Evolutionary conservation across 2,113 vertebrate genomes (phyloP), one percentile per base, ranked within the genome.

Genomic region (Brachirus orientalis): DNA sequence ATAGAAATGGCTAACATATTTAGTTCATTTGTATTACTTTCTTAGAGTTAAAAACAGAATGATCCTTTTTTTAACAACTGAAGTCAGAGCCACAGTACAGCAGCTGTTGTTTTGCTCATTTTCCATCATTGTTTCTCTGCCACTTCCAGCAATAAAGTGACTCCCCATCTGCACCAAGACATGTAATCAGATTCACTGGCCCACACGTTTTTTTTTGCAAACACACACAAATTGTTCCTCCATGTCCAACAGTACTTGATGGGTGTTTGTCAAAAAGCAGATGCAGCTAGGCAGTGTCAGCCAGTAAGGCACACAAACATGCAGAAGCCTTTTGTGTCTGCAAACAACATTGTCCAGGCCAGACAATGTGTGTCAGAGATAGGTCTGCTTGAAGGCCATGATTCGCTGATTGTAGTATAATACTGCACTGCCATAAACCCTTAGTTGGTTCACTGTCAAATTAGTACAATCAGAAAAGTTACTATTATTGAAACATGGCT

Each of bases 321-420:
- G 6, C 19, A 58, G 16, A 54, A 44, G 37, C 14, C 19, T 44
- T 52, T 53, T 63, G n/a, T 36, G 6, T 69, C 18, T 60, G 51
- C 63, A 36, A 71, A 41, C 41, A 35, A 20, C 22, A 19, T 19
- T 28, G 11, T 44, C 33, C 40, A 72, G 58, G 22, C 19, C 20
- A 37, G 17, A 19, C 51, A 66, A 40, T 46, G 63, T 66, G 54
- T 55, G 71, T 20, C 12, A 63, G 63, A 63, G 50, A 59, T 8
- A 51, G 11, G 5, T 11, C 19, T 22, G 10, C 38, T 40, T 40
- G n/a, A 40, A 40, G 7, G 3, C 3, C 38, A 40, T 40, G 38
- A 40, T n/a, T n/a, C n/a, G n/a, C n/a, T n/a, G n/a, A n/a, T n/a
- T n/a, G n/a, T n/a, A n/a, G n/a, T n/a, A n/a, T n/a, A n/a, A n/a